These are phyloP conservation scores for Ciona savignyi DNA, from an alignment of 23 tunicate genomes.

Conservation along the genomic window DNA sequence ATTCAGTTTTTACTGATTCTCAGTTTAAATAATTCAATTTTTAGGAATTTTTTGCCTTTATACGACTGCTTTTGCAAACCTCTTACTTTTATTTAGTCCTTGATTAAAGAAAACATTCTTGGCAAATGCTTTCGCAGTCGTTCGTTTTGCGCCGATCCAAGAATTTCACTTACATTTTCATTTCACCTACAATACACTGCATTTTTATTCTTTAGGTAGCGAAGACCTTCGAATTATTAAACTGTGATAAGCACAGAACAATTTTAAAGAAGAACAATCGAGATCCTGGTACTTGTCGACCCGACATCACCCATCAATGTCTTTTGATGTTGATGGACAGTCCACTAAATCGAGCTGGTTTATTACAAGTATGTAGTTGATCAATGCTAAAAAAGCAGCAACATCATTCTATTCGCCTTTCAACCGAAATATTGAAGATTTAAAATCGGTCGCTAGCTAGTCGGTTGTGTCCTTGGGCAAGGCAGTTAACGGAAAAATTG, in stretches of 20 bases:
- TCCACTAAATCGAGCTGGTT: conserved; percentile 90
- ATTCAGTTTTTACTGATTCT: no score
- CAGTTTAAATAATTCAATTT: no score
- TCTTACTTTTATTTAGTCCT: neutral
- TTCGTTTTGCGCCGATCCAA: no score
- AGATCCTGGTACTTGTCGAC: conserved; percentile 79
- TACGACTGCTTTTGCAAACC: neutral
- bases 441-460: no score
- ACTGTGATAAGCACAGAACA: conserved; percentile 82
- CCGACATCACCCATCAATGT: conserved; percentile 98
- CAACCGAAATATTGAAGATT: no score
- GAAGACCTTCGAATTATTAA: conserved; percentile 78
- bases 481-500: no score
- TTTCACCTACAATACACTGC: neutral
- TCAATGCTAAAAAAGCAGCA: no score
- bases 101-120: no score
- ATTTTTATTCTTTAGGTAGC: conserved; percentile 33
- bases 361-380: conserved; percentile 62
- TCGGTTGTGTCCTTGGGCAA: no score
- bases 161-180: neutral
- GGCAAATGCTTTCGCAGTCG: no score
- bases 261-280: conserved; percentile 80
- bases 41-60: neutral
- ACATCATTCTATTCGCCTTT: no score
- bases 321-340: conserved; percentile 90